Base-by-base conservation (phyloP, 2,113 vertebrate genomes). In the Trematomus loennbergii region DNA sequence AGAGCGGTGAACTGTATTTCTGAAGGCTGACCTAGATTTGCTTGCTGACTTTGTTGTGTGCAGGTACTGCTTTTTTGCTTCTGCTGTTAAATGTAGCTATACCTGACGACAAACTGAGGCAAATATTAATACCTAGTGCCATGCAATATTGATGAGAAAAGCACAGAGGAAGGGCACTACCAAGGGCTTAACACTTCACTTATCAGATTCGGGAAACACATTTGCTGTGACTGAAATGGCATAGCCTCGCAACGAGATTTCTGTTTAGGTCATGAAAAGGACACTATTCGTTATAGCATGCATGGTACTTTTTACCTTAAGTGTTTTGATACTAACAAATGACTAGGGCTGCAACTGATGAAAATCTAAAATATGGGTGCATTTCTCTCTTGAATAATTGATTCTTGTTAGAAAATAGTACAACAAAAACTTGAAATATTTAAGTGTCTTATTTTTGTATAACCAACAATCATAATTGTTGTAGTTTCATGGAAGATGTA, bases 61-160 rank as follows among this genome's bases (percentile, higher is more conserved):
- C 77, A 78, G 64, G 64, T 59, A 22, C 67, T 57, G 75, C 75
- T 70, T 84, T 90, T 90, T 88, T 85, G 83, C 85, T 64, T 86
- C 74, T 64, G 75, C 81, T 77, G 79, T 87, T 89, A 87, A 88
- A 83, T 84, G 90, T 49, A 74, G 81, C 83, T 86, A 90, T 86
- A 90, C 83, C 83, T 85, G 83, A 84, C 64, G 25, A 93, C 85
- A 93, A 91, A 88, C 85, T 3, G 62, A 90, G 71, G 91, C 90
- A 91, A 92, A 94, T 93, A 92, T 91, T 89, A 92, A 90, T 83
- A 91, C 84, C 66, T 25, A 70, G 73, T 17, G 55, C 36, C 72
- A 84, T 95, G 89, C 75, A 94, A 86, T 89, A 93, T 93, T 92
- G 83, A 95, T 93, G 86, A 89, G 48, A 76, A 79, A 84, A 62